Percentiles rank a stretch among this genome's conserved stretches.
Evolutionary conservation across 2,888 invertebrate species (phyloP).

Genomic region (Crossocerus cetratus): DNA sequence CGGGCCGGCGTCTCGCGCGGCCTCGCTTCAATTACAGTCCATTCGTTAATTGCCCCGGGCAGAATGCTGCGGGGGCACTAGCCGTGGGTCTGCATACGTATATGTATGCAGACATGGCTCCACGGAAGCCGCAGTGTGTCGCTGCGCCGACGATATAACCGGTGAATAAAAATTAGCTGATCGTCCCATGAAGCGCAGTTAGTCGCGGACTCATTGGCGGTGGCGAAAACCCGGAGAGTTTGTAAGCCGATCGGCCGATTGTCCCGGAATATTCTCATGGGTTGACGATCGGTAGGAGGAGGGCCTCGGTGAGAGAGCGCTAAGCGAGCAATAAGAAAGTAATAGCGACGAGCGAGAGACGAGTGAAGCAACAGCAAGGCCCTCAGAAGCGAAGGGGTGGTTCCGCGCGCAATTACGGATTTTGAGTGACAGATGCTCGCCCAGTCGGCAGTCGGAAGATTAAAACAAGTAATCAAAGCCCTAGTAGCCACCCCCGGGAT

Average conservation of each 20-base stretch:
- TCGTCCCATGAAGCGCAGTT: neutral
- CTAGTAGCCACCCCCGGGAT: conserved; percentile 69
- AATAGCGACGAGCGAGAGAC: conserved; percentile 54
- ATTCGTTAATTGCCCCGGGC: conserved; percentile 2
- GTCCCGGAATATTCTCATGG: conserved; percentile 8
- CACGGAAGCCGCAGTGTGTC: neutral
- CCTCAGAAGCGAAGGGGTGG: conserved; percentile 58
- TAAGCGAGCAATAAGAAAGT: conserved; percentile 69
- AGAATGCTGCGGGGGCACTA: neutral
- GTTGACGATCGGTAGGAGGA: conserved; percentile 13
- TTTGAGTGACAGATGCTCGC: conserved; percentile 77
- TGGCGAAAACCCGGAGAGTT: neutral
- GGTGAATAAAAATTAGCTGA: too few relatives aligned
- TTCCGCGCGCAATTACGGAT: conserved; percentile 74
- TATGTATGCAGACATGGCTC: neutral
- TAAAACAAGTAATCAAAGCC: conserved; percentile 77
- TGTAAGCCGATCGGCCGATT: conserved; percentile 44
- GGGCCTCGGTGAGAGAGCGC: conserved; percentile 47
- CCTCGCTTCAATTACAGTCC: neutral
- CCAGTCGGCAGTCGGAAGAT: conserved; percentile 75
- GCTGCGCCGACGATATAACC: too few relatives aligned
- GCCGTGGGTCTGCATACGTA: neutral
- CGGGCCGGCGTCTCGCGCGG: neutral
- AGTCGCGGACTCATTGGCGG: conserved; percentile 12
- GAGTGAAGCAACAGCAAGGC: conserved; percentile 15